These are phyloP conservation scores for Staurois parvus DNA, from an alignment of 2,797 vertebrate genomes.

Conservation along the genomic window DNA sequence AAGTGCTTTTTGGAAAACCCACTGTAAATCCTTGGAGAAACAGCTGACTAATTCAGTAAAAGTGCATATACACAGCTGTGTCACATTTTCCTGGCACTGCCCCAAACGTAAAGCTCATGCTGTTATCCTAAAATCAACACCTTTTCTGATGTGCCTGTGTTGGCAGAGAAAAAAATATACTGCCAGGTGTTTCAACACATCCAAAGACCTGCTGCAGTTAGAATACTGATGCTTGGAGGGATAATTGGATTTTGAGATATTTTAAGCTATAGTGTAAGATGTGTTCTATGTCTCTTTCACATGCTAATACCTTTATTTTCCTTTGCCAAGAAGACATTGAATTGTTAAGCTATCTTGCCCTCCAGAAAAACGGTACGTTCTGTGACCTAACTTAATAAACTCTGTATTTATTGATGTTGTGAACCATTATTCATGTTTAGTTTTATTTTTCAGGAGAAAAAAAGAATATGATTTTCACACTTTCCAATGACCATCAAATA, in stretches of 20 bases:
- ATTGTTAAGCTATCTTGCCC: constrained; percentile 1
- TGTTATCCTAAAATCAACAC: constrained; percentile 61
- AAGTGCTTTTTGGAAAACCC: constrained; percentile 47
- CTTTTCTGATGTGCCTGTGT: constrained; percentile 58
- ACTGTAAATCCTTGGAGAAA: constrained; percentile 40
- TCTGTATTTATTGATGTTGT: constrained; percentile 27
- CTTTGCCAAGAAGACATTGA: constrained; percentile 41
- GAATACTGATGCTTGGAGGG: constrained; percentile 53
- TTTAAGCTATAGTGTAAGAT: constrained; percentile 52
- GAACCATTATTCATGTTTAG: neutral
- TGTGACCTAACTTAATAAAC: constrained; percentile 5
- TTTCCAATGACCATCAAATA: neutral
- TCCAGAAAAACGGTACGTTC: neutral
- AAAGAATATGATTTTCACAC: neutral
- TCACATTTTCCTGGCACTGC: constrained; percentile 45
- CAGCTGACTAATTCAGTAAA: constrained; percentile 46
- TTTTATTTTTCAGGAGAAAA: constrained; percentile 4
- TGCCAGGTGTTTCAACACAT: constrained; percentile 62
- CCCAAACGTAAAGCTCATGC: constrained; percentile 56
- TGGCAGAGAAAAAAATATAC: constrained; percentile 51
- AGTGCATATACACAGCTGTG: constrained; percentile 54
- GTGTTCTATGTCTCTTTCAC: constrained; percentile 43
- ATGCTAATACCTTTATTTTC: constrained; percentile 50
- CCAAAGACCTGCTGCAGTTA: constrained; percentile 49
- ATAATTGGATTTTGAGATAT: constrained; percentile 59